Base-by-base conservation (phyloP, 2,113 vertebrate species). In the Hemibagrus wyckioides region DNA sequence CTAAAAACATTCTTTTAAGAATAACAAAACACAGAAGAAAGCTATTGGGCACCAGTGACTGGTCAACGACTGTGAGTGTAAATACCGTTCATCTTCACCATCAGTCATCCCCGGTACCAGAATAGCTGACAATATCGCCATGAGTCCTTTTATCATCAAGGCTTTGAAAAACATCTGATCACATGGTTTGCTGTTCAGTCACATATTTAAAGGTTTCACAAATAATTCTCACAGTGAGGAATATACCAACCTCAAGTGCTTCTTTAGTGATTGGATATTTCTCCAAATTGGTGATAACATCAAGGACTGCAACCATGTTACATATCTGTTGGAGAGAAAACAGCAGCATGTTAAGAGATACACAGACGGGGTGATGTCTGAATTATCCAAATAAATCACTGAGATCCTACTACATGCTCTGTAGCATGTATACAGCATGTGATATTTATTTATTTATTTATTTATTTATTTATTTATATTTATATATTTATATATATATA, bases 231-330 rank as follows among this genome's bases (percentile, higher is more conserved):
- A 17, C 17, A 50, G 21, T 10, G 23, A 11, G n/a, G 61, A 23
- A 50, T 36, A 54, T 82, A 87, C 89, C 25, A 82, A 99, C 98
- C 97, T 99, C 97, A 91, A 99, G 96, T 92, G 97, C 98, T 96
- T 99, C 98, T 98, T 99, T 99, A 97, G 98, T 99, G 94, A 99
- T 99, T 85, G 98, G 98, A 90, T 96, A 99, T 92, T 97, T 99
- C 94, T 99, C 98, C 94, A 99, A 94, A 94, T 97, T 96, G 95
- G 97, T 95, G 95, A 99, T 99, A 91, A 99, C 98, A 94, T 99
- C 98, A 94, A 97, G 93, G 93, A 99, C 98, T 92, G 95, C 96
- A 95, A 98, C 98, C 98, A 99, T 99, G 94, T 99, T 98, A 96
- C 94, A 96, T 96, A 99, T 99, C 98, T 99, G 87, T 82, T 52